phyloP scores from a whole-genome alignment of 2,113 vertebrate species.

The rabbit (Oryctolagus cuniculus) region mOryCun1.1 NC_091445.1:85728001-85728500 shows the following conservation, averaged over 20 bases:
- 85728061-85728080: constrained; percentile 90
- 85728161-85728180: constrained; percentile 94
- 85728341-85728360: not conserved
- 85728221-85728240: constrained; percentile 91
- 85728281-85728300: constrained; percentile 39
- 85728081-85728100: constrained; percentile 88
- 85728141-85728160: constrained; percentile 91
- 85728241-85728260: constrained; percentile 86
- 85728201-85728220: constrained; percentile 92
- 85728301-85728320: constrained; percentile 2
- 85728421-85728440: not conserved
- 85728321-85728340: constrained; percentile 46
- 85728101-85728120: constrained; percentile 91
- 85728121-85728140: constrained; percentile 92
- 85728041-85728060: constrained; percentile 87
- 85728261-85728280: not conserved
- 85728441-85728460: not conserved
- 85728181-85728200: constrained; percentile 94
- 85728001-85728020: constrained; percentile 57
- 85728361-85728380: constrained; percentile 31
- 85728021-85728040: constrained; percentile 43
- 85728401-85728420: constrained; percentile 24
- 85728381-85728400: constrained; percentile 50
- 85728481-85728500: too few species aligned
- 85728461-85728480: too few species aligned